Conservation (phyloP, 2,113 vertebrate genomes). For the Todiramphus chloris region DNA sequence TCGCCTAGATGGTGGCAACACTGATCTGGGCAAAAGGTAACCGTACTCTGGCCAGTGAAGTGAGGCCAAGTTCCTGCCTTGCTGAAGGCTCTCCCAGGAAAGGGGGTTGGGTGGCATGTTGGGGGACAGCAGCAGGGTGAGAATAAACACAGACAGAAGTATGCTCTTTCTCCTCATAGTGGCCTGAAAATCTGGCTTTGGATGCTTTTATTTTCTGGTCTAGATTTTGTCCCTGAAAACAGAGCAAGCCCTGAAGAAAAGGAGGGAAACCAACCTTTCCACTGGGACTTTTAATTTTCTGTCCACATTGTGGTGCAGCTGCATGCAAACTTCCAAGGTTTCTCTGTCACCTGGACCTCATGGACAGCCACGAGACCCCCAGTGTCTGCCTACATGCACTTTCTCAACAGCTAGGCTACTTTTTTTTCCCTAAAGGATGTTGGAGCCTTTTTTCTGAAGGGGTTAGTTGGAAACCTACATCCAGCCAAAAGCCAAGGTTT, state of each 20-base stretch:
- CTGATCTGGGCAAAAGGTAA: neutral
- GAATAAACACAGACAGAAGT: neutral
- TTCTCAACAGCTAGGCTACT: neutral
- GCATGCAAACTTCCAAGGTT: neutral
- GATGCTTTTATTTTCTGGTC: neutral
- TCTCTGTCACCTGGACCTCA: neutral
- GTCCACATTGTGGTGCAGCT: neutral
- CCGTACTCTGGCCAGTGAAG: neutral
- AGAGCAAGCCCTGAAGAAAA: neutral
- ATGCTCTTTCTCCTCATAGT: neutral
- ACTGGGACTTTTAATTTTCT: neutral
- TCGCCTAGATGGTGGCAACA: fast-evolving
- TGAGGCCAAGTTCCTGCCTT: neutral
- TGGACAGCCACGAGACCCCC: neutral
- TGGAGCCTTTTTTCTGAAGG: neutral
- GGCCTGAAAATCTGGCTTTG: neutral
- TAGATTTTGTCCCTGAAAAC: neutral
- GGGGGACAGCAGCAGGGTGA: neutral
- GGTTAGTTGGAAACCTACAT: neutral
- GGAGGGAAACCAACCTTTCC: neutral
- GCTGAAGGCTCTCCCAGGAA: neutral
- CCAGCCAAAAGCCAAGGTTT: neutral
- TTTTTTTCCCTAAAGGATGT: neutral
- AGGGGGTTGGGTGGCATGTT: neutral
- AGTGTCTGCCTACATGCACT: neutral